These are phyloP conservation scores for Lepisosteus oculatus DNA, from an alignment of 2,113 vertebrate species.

Conservation along the genomic window DNA sequence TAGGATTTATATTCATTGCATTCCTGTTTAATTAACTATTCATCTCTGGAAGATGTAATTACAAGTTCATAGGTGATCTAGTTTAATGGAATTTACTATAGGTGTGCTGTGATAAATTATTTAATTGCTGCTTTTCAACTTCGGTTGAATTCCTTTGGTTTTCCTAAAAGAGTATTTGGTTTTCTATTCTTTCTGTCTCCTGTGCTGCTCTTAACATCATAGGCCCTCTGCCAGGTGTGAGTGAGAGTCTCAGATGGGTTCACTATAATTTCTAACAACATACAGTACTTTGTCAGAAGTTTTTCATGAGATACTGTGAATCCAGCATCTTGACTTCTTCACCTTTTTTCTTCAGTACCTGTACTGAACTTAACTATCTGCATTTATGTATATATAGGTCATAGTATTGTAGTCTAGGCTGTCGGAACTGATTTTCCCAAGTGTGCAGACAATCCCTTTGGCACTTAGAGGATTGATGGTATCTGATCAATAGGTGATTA, in stretches of 20 bases:
- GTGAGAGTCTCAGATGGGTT: neutral
- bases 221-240: neutral
- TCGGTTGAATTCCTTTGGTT: slow-evolving; percentile 34
- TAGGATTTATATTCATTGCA: slow-evolving; percentile 9
- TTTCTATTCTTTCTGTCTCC: neutral
- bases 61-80: slow-evolving; percentile 43
- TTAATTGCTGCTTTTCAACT: slow-evolving; percentile 46
- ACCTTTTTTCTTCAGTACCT: no score
- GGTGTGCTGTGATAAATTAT: slow-evolving; percentile 43
- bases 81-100: slow-evolving; percentile 50
- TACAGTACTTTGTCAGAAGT: no score
- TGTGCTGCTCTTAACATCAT: neutral
- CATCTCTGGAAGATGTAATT: slow-evolving; percentile 46
- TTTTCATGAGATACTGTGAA: no score
- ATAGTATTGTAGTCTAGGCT: no score
- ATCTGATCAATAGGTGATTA: no score
- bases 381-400: no score
- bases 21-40: slow-evolving; percentile 50
- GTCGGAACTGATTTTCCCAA: no score
- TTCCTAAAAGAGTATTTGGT: slow-evolving; percentile 12
- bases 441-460: no score
- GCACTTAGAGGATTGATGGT: no score
- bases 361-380: no score
- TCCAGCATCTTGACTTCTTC: no score
- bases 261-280: no score